These are phyloP conservation scores for Oncorhynchus kisutch DNA, from an alignment of 2,113 vertebrate genomes.

Conservation along the genomic window DNA sequence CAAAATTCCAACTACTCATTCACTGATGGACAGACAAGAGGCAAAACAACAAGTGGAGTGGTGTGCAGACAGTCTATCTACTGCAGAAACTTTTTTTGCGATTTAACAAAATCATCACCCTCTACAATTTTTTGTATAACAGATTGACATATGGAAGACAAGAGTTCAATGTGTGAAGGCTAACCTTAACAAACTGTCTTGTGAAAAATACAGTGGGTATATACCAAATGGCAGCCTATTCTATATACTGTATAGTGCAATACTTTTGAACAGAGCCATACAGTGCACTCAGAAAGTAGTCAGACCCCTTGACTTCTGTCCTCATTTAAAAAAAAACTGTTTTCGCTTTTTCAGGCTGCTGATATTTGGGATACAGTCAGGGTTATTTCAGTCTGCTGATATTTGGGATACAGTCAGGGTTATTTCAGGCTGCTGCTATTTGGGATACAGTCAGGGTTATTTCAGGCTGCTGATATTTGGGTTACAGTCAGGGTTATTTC, in stretches of 20 bases:
- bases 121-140: conserved; percentile 12
- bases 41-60: not conserved
- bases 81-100: too few species aligned
- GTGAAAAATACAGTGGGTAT: not conserved
- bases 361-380: too few species aligned
- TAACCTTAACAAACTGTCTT: conserved; percentile 20
- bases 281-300: too few species aligned
- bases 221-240: too few species aligned
- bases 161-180: conserved; percentile 2
- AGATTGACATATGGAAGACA: conserved; percentile 1
- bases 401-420: too few species aligned
- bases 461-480: too few species aligned
- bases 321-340: not conserved
- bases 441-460: too few species aligned
- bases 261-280: too few species aligned
- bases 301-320: too few species aligned
- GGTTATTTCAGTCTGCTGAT: too few species aligned
- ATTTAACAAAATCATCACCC: not conserved
- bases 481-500: too few species aligned
- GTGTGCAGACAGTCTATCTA: not conserved
- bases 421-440: not conserved
- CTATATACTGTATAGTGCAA: too few species aligned
- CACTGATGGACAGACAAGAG: not conserved
- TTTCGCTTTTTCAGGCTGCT: not conserved
- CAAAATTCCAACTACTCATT: not conserved